Evolutionary conservation across 2,888 invertebrate genomes (phyloP), one percentile per base, ranked within the genome.

Genomic region (Lampropteryx suffumata): DNA sequence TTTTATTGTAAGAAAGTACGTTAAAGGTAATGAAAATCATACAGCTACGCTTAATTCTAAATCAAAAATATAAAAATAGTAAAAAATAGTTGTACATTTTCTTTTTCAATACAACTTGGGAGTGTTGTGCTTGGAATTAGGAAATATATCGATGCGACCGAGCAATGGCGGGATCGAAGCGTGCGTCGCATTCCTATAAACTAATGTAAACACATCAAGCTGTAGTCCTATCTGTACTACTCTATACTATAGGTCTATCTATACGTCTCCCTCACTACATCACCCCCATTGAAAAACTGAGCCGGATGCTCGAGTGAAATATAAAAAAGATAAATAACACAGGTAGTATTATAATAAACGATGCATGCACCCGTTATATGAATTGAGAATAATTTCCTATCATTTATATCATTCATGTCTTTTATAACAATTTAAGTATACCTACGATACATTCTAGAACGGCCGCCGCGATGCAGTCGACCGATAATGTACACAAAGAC

Each of bases 271-370:
- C 62, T n/a, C 68, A 72, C 45, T 45, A 35, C 37, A 48, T 48
- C 57, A 54, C 68, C 81, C 73, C 82, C 78, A 84, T 82, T 85
- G 86, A 87, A 84, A 90, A 84, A 85, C 90, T 85, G 83, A 72
- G 67, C 73, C 82, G 75, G 73, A 63, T 71, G 84, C 86, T 55
- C 82, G 74, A 86, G 82, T 87, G 84, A 89, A 88, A 84, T 89
- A 87, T 90, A 90, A 89, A 89, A 89, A 88, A 85, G 86, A 87
- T 88, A 88, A 88, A 88, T 86, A 89, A 89, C 84, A 89, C 84
- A 82, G 21, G 21, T 86, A 86, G 79, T 86, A 80, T 75, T 58
- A n/a, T n/a, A n/a, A n/a, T 81, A 71, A 79, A 87, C 80, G 84
- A 85, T 83, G 88, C 87, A 89, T 89, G 90, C 90, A 90, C 90